phyloP scores from a whole-genome alignment of 2,113 vertebrate genomes.

The Pelecanus crispus region DNA sequence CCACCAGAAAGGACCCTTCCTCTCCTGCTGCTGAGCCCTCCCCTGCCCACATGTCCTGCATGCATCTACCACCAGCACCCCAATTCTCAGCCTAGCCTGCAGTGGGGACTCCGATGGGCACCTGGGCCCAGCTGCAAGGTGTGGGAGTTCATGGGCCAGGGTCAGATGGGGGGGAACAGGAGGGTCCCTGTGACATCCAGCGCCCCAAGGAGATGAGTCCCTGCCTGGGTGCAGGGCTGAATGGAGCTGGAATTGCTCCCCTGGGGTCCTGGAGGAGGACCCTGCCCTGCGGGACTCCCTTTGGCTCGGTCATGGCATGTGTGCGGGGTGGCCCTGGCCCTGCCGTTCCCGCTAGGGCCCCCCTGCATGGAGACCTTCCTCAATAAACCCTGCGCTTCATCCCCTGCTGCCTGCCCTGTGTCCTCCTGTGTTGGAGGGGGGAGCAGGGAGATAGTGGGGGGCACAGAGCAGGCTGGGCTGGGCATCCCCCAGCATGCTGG shows the following conservation, averaged over 20 bases:
- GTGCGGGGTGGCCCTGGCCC: background rate
- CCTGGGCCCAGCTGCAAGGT: background rate
- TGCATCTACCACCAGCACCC: background rate
- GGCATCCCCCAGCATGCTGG: background rate
- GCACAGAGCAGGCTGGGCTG: background rate
- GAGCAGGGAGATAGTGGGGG: accelerated
- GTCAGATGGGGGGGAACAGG: background rate
- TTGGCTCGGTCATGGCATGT: accelerated
- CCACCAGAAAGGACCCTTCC: background rate
- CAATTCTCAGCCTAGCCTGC: background rate
- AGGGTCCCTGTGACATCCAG: background rate
- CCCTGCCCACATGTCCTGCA: background rate
- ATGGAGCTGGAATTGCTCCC: accelerated
- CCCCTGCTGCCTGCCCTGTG: background rate
- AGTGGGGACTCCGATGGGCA: accelerated
- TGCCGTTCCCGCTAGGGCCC: accelerated
- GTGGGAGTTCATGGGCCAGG: background rate
- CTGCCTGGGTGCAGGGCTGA: background rate
- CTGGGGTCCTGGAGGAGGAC: background rate
- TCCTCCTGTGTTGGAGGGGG: background rate
- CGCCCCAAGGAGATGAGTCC: background rate
- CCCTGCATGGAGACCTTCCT: background rate
- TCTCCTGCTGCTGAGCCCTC: background rate
- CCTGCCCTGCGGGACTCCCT: background rate
- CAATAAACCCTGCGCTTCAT: conserved; percentile 38